Conservation (phyloP, 2,888 invertebrate species). For the Bellardia pandia region DNA sequence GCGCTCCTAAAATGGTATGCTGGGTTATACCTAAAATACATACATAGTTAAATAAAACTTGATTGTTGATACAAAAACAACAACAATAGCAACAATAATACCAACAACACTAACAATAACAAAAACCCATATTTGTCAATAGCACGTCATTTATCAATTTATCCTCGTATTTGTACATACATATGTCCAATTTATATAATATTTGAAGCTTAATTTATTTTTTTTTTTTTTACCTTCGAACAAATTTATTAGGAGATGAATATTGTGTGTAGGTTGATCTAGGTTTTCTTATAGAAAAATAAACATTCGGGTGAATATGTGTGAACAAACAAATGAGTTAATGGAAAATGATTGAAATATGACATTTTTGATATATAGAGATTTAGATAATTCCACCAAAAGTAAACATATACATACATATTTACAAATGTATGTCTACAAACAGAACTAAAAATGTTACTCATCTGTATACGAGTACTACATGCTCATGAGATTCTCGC, state of each 20-base stretch:
- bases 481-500: no score
- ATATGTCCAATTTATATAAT: neutral
- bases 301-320: neutral
- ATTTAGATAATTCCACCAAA: no score
- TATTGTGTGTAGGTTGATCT: neutral
- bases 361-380: conserved; percentile 5
- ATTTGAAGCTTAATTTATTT: neutral
- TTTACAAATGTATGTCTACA: no score
- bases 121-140: conserved; percentile 46
- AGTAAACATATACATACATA: no score
- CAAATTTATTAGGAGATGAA: neutral
- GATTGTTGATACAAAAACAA: neutral
- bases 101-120: conserved; percentile 1
- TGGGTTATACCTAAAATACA: neutral
- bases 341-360: conserved; percentile 52
- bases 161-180: neutral
- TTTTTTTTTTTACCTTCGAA: neutral
- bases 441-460: no score
- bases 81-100: neutral
- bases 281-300: neutral
- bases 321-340: conserved; percentile 28
- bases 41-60: neutral
- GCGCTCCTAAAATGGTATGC: neutral
- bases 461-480: no score
- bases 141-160: conserved; percentile 60